phyloP scores from a whole-genome alignment of 1,140 invertebrate genomes.

The Maconellicoccus hirsutus region DNA sequence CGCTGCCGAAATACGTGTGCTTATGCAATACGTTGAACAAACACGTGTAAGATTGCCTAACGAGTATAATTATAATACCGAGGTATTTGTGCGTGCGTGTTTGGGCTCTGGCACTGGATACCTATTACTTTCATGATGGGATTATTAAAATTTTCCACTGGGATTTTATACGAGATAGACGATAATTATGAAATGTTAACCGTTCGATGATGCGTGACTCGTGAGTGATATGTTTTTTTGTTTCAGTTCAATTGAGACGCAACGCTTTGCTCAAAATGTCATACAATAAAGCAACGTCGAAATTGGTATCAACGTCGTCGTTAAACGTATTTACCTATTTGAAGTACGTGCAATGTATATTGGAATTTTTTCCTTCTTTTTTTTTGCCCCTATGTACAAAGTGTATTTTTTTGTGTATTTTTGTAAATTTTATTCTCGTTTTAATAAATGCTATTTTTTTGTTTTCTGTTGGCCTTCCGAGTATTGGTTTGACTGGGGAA shows the following conservation, averaged over 20 bases:
- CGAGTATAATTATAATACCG: not conserved
- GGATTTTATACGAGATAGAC: too few relatives aligned
- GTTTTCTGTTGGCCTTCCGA: not conserved
- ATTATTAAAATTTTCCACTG: too few relatives aligned
- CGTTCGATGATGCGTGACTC: not conserved
- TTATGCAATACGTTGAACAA: not conserved
- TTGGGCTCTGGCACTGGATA: too few relatives aligned
- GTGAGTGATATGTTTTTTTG: not conserved
- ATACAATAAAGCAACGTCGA: not conserved
- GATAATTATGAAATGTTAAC: too few relatives aligned
- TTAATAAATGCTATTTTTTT: slow-evolving; percentile 5
- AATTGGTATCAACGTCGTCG: not conserved
- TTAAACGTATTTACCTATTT: not conserved
- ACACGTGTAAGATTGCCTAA: not conserved
- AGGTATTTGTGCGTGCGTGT: not conserved
- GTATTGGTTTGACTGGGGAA: too few relatives aligned
- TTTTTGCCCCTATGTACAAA: not conserved
- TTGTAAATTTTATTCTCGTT: slow-evolving; percentile 5
- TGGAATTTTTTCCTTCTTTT: not conserved
- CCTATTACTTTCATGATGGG: too few relatives aligned
- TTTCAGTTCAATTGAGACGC: not conserved
- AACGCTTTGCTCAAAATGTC: not conserved
- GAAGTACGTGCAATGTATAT: not conserved
- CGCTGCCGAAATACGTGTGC: not conserved
- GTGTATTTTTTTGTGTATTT: not conserved